These are phyloP conservation scores for Atherinosoma microstoma DNA, from an alignment of 2,797 vertebrate genomes.

Conservation along the genomic window DNA sequence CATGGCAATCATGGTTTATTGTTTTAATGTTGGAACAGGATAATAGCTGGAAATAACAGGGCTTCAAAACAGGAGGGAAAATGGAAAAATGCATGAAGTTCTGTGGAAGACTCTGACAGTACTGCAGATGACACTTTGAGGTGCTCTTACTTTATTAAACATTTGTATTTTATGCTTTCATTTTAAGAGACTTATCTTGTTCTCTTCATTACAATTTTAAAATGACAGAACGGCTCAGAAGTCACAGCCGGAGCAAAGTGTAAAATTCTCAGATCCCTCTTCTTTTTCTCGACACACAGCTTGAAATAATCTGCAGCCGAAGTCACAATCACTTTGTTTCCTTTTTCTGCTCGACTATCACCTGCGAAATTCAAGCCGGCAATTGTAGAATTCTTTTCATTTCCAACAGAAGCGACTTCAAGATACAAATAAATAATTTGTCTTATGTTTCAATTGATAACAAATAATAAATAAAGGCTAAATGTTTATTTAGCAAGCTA, in stretches of 20 bases:
- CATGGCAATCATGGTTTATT: constrained; percentile 17
- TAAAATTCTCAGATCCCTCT: no score
- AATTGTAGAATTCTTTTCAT: no score
- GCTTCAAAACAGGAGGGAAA: constrained; percentile 6
- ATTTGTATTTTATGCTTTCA: not conserved
- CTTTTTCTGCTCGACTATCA: no score
- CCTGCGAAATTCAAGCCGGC: no score
- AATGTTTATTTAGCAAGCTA: no score
- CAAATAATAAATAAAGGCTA: no score
- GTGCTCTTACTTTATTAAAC: not conserved
- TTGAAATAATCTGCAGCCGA: no score
- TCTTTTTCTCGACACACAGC: no score
- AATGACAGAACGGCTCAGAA: not conserved
- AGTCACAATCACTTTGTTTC: no score
- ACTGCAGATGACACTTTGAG: not conserved
- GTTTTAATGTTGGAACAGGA: constrained; percentile 3
- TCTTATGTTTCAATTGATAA: no score
- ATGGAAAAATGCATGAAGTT: not conserved
- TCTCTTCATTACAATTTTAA: not conserved
- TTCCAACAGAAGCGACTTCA: no score
- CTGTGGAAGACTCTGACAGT: not conserved
- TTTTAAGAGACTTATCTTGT: not conserved
- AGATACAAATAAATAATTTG: no score
- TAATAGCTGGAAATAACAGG: not conserved
- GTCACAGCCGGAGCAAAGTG: not conserved